Evolutionary conservation across 2,797 vertebrate genomes (phyloP), one percentile per base, ranked within the genome.

Genomic region (Cryptoblepharus egeriae): DNA sequence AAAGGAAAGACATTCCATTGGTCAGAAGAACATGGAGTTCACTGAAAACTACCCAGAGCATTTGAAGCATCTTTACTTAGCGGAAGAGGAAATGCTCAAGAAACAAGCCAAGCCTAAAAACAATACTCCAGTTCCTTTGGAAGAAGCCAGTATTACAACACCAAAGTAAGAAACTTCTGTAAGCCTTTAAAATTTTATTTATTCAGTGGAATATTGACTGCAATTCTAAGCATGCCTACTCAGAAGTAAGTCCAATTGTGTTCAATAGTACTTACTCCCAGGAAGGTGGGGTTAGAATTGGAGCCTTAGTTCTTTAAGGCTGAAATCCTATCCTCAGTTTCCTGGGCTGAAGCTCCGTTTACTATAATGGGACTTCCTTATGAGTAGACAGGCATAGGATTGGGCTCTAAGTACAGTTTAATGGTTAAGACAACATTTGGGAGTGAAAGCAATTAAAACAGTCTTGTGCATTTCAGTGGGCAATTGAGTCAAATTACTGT

Each of bases 51-150:
- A 98, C 55, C 99, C 98, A 1, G 98, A 99, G 55, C 98, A 99
- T 82, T 94, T 99, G 87, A 97, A 94, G 70, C 98, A 99, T 91
- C 97, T 99, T 22, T 99, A 99, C 79, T 13, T 96, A 82, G 98
- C 98, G 0, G 98, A 99, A 87, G 97, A 96, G 5, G 92, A 97
- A 92, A 95, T 92, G 86, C 93, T 98, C 39, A 96, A 90, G 80
- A 95, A 92, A 52, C 81, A 70, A 4, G 37, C 0, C 52, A 93
- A 81, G 70, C 3, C 67, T 82, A 88, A 87, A 63, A 39, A 26
- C 32, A 2, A 63, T 52, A 4, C 2, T 16, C 84, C 68, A 0
- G 24, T 30, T 88, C 11, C 83, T 22, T 72, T 78, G 67, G 80
- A 90, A 86, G 77, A 92, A 81, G 89, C 81, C 0, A 18, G 28